A percentile compares a stretch with the other conserved stretches of the same genome.
These are phyloP conservation scores for Podilymbus podiceps DNA, from an alignment of 2,113 vertebrate genomes.

Conservation along the genomic window DNA sequence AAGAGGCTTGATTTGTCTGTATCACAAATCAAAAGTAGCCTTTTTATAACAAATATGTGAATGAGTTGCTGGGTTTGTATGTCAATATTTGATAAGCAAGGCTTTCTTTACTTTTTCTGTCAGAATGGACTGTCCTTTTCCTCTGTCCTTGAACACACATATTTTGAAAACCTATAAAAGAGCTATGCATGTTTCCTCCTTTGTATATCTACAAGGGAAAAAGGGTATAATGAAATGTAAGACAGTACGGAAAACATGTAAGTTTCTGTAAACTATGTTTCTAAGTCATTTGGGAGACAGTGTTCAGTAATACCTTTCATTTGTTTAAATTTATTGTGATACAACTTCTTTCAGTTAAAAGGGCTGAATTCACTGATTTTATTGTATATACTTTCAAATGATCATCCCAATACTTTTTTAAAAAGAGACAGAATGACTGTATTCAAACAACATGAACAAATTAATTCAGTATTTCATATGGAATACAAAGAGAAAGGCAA, in stretches of 20 bases:
- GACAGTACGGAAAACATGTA: background rate
- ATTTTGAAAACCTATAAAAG: constrained; percentile 36
- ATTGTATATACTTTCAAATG: background rate
- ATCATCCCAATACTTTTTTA: background rate
- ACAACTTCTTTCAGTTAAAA: background rate
- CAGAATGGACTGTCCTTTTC: background rate
- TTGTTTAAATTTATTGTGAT: constrained; percentile 9
- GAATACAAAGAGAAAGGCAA: background rate
- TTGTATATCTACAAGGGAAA: constrained; percentile 14
- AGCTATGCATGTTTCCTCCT: constrained; percentile 2
- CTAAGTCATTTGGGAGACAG: background rate
- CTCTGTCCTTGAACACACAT: background rate
- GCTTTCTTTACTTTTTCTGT: background rate
- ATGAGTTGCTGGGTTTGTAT: background rate
- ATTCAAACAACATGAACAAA: background rate
- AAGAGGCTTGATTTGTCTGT: background rate
- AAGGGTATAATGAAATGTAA: background rate
- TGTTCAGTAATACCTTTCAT: background rate
- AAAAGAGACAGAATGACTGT: background rate
- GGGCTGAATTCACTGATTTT: background rate
- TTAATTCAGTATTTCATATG: constrained; percentile 20
- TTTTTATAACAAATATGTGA: background rate
- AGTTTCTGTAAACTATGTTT: constrained; percentile 18
- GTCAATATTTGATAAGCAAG: constrained; percentile 14
- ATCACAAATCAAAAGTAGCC: background rate